Evolutionary conservation across 2,113 vertebrate species (phyloP), one percentile per base, ranked within the genome.

Genomic region (Aldabrachelys gigantea): DNA sequence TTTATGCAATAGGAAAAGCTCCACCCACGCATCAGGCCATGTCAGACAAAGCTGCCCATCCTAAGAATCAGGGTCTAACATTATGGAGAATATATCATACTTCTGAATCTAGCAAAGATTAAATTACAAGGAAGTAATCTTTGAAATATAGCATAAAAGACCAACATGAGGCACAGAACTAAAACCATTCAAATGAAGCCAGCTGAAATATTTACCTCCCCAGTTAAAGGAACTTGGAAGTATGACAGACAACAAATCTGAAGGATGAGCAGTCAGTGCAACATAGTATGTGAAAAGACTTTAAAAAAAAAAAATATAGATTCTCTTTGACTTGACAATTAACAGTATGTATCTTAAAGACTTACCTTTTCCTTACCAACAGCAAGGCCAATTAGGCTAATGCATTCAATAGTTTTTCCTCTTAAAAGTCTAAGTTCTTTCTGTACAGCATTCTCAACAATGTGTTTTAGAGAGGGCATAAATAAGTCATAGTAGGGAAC

Each of bases 331-430:
- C 44, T 35, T 13, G 24, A 29, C 52, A 69, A 13, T 65, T 31
- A 80, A 85, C 29, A 76, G 19, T 5, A 38, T 22, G 80, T 88
- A 52, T 92, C 12, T 59, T 49, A 90, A 88, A 69, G 72, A 82
- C 96, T 95, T 96, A 99, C 99, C 97, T 99, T 99, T 47, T 99
- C 99, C 96, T 99, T 99, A 87, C 99, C 99, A 12, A 99, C 99
- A 38, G 99, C 99, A 92, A 99, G 98, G 38, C 99, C 99, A 81
- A 99, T 99, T 78, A 99, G 99, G 94, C 99, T 99, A 98, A 99
- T 99, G 97, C 99, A 99, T 96, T 99, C 99, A 62, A 99, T 99
- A 82, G 99, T 99, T 94, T 99, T 99, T 24, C 99, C 99, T 17
- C 99, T 97, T 41, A 99, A 95, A 90, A 99, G 99, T 29, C 99